Base-by-base conservation (phyloP, 2,888 invertebrate species). In the Linyphia triangularis region DNA sequence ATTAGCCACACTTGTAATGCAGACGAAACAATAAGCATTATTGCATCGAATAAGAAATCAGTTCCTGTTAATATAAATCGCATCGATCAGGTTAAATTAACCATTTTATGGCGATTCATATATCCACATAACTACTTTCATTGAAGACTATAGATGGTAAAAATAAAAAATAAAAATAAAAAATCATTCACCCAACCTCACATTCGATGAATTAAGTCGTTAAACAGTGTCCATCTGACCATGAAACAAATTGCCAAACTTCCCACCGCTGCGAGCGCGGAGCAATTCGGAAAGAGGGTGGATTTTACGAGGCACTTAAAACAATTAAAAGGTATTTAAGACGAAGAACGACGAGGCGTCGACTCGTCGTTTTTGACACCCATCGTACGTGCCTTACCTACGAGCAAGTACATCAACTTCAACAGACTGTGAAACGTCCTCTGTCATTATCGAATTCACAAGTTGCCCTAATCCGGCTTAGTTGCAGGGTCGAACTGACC, bases 391-490 rank as follows among this genome's bases (percentile, higher is more conserved):
- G 75, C 19, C 26, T 16, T 37, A 37, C 40, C 37, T 75, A 26
- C n/a, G 77, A 77, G 37, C 16, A 61, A 19, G 37, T 26, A 19
- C 40, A n/a, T 7, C 33, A 24, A 63, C 40, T 3, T 13, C 63
- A 77, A 37, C 40, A 19, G 63, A 40, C 77, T 77, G 63, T 77
- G 77, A 77, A 70, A 5, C 70, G 13, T n/a, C n/a, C 70, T 22
- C 51, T 79, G 51, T 26, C 67, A 79, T 63, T 61, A 65, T 67
- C 43, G 67, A 28, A 51, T 65, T 75, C 75, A 37, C 67, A 81
- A 37, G 69, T 70, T n/a, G 40, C 43, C 51, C n/a, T 83, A 61
- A 85, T 78, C 75, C 86, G 75, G 86, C 69, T 88, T 88, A 81
- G 65, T 40, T 75, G 84, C 65, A 65, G 63, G 73, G 79, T 61